Conservation (phyloP, 2,797 vertebrate genomes). For the Hafferia zeledoni region DNA sequence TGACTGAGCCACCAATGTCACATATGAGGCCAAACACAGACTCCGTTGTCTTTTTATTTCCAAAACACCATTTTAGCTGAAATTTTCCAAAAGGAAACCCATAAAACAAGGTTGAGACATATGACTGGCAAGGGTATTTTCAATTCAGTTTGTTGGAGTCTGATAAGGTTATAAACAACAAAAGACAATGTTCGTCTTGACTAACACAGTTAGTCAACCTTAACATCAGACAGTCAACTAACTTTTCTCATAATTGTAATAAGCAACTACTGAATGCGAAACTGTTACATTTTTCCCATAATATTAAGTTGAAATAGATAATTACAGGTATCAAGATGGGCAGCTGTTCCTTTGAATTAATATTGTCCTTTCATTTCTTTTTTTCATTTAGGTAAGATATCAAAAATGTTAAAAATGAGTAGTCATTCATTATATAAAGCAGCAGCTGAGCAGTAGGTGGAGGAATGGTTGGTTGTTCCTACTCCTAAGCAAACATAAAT, state of each 20-base stretch:
- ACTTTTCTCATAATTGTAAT: background rate
- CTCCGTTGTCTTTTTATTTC: fast-evolving
- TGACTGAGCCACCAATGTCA: background rate
- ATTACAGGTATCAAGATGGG: slow-evolving; percentile 24
- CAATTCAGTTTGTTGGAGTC: background rate
- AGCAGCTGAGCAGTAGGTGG: slow-evolving; percentile 69
- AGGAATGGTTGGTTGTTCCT: slow-evolving; percentile 44
- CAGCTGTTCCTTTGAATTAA: slow-evolving; percentile 21
- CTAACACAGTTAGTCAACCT: slow-evolving; percentile 7
- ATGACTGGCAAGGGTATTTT: background rate
- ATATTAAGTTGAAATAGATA: background rate
- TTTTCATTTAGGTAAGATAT: background rate
- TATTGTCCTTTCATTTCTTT: background rate
- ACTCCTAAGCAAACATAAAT: slow-evolving; percentile 13
- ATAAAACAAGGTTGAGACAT: background rate
- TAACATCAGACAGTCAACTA: background rate
- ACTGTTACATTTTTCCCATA: background rate
- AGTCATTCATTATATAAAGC: slow-evolving; percentile 65
- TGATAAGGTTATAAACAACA: slow-evolving; percentile 33
- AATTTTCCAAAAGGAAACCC: slow-evolving; percentile 11
- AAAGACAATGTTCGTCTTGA: background rate
- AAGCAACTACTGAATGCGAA: background rate
- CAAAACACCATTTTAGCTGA: background rate
- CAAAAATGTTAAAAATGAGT: slow-evolving; percentile 46
- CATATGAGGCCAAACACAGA: background rate